Evolutionary conservation across 2,113 vertebrate genomes (phyloP).

Genomic region (Copsychus sechellarum): DNA sequence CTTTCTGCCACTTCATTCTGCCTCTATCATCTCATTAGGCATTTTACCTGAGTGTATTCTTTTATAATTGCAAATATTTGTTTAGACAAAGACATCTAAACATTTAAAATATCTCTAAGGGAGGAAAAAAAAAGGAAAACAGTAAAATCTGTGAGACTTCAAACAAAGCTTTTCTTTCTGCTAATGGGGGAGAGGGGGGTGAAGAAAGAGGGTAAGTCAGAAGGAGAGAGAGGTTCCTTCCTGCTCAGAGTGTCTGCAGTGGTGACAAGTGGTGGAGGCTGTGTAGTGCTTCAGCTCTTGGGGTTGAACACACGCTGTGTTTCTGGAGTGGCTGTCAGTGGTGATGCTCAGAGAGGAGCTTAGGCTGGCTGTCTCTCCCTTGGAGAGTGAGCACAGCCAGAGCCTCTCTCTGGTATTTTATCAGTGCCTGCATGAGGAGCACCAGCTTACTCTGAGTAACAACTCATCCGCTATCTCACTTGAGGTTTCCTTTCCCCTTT

Average conservation of each 20-base stretch:
- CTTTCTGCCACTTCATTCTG: background rate
- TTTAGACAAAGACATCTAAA: background rate
- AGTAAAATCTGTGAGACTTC: background rate
- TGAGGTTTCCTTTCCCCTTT: constrained; percentile 34
- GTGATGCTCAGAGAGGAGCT: constrained; percentile 29
- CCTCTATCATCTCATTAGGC: background rate
- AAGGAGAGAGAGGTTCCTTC: background rate
- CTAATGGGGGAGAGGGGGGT: fast-evolving
- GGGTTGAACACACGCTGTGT: background rate
- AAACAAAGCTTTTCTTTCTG: background rate
- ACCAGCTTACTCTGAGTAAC: constrained; percentile 22
- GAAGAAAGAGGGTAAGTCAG: background rate
- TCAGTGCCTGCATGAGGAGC: constrained; percentile 46
- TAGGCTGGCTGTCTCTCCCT: background rate
- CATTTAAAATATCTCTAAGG: background rate
- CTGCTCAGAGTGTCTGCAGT: background rate
- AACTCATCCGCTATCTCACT: constrained; percentile 27
- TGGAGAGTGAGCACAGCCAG: background rate
- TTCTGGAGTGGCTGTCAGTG: constrained; percentile 10
- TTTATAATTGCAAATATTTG: background rate
- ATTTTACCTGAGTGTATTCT: background rate
- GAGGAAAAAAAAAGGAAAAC: fast-evolving
- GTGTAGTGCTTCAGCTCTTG: background rate
- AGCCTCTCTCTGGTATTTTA: constrained; percentile 45
- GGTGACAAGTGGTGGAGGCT: background rate